Conservation (phyloP, 2,797 vertebrate species). For the Melanotaenia boesemani region DNA sequence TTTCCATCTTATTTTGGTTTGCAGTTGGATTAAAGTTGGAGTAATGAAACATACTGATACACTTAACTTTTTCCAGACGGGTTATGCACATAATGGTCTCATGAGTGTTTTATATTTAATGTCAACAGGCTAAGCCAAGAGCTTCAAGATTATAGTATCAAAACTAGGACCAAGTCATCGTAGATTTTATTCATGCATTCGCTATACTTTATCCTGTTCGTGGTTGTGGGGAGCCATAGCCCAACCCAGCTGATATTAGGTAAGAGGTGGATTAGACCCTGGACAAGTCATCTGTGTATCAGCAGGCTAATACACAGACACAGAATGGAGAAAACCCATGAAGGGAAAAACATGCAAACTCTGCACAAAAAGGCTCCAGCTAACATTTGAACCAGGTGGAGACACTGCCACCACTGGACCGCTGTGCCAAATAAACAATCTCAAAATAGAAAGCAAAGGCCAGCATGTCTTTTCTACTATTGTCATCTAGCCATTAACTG, state of each 20-base stretch:
- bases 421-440: conserved; percentile 10
- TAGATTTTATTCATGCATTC: background rate
- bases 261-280: background rate
- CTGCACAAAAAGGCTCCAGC: background rate
- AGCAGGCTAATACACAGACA: background rate
- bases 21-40: no score
- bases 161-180: background rate
- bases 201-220: background rate
- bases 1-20: background rate
- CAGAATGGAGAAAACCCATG: background rate
- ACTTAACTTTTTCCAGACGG: conserved; percentile 9
- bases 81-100: background rate
- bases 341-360: background rate
- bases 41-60: background rate
- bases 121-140: background rate
- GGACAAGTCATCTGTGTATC: background rate
- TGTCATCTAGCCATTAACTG: conserved; percentile 31
- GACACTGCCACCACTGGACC: background rate
- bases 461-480: conserved; percentile 11
- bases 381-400: conserved; percentile 9
- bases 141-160: no score
- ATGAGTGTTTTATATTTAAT: background rate
- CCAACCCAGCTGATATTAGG: background rate
- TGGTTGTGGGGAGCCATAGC: background rate
- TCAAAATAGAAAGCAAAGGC: conserved; percentile 11